A percentile compares a stretch with the other conserved stretches of the same genome.
Evolutionary conservation across 2,888 invertebrate species (phyloP).

Genomic region (Mellilla xanthometata): DNA sequence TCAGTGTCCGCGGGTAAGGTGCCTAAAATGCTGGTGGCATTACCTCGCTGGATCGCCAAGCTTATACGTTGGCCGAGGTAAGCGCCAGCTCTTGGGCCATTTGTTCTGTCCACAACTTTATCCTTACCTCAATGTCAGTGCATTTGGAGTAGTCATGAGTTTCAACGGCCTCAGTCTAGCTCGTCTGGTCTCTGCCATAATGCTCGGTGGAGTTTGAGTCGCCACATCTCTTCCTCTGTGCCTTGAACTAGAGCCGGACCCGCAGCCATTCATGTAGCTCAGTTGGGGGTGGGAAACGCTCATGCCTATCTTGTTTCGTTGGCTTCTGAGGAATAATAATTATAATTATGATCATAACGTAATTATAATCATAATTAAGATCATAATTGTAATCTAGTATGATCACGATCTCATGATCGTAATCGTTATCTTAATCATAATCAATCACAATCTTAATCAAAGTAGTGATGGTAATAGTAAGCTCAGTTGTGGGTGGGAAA

Average conservation of each 20-base stretch:
- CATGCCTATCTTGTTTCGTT: constrained; percentile 78
- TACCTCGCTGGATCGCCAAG: no score
- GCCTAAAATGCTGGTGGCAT: no score
- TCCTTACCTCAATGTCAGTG: constrained; percentile 63
- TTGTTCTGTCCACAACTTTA: constrained; percentile 10
- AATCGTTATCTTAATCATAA: no score
- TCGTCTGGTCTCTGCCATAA: constrained; percentile 84
- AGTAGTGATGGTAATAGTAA: no score
- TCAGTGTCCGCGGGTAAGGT: no score
- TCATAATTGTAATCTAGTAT: no score
- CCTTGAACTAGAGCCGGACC: constrained; percentile 42
- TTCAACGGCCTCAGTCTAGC: constrained; percentile 64
- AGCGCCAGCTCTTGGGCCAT: no score
- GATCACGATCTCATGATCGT: no score
- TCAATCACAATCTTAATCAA: no score
- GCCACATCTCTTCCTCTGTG: constrained; percentile 84
- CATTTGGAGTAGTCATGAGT: constrained; percentile 65
- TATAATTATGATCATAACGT: no score
- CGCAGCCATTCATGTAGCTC: constrained; percentile 83
- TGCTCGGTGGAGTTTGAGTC: constrained; percentile 88
- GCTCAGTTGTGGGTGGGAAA: constrained; percentile 82
- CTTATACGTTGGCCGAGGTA: no score
- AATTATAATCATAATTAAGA: no score
- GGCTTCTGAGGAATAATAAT: constrained; percentile 41
- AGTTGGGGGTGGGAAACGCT: constrained; percentile 83